Conservation (phyloP, 2,113 vertebrate species). For the Casuarius casuarius region DNA sequence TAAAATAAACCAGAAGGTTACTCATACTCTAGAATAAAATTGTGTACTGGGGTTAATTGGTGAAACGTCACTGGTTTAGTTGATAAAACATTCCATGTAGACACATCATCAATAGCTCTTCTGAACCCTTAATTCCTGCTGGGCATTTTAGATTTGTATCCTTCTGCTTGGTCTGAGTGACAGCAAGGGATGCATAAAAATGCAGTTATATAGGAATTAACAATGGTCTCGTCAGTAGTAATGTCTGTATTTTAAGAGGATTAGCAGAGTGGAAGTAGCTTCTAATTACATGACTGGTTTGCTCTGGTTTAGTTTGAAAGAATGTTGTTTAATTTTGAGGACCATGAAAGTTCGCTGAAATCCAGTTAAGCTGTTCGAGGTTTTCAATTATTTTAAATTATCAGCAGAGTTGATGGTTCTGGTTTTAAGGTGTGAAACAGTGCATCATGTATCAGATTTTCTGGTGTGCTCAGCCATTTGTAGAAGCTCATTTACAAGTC, state of each 20-base stretch:
- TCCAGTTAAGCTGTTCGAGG: not conserved
- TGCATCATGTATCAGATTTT: not conserved
- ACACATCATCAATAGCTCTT: not conserved
- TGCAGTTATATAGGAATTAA: not conserved
- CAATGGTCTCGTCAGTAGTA: not conserved
- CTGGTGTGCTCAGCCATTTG: not conserved
- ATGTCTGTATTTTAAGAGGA: not conserved
- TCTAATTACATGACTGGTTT: not conserved
- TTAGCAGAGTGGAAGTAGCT: not conserved
- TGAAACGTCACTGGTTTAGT: not conserved
- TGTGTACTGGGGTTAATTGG: not conserved
- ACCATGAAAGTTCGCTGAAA: not conserved
- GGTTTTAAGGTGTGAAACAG: not conserved
- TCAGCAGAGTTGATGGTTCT: not conserved
- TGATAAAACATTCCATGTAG: not conserved
- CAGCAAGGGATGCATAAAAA: not conserved
- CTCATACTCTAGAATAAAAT: not conserved
- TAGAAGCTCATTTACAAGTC: not conserved
- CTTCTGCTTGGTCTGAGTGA: not conserved
- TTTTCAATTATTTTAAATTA: not conserved
- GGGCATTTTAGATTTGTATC: not conserved
- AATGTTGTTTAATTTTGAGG: not conserved
- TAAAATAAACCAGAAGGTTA: not conserved
- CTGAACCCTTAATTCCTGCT: not conserved
- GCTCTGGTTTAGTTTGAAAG: not conserved